Percentiles rank a stretch among this genome's conserved stretches.
Evolutionary conservation across 37 sponge, comb jelly and placozoan species (phyloP).

Genomic region (Geodia barretti): DNA sequence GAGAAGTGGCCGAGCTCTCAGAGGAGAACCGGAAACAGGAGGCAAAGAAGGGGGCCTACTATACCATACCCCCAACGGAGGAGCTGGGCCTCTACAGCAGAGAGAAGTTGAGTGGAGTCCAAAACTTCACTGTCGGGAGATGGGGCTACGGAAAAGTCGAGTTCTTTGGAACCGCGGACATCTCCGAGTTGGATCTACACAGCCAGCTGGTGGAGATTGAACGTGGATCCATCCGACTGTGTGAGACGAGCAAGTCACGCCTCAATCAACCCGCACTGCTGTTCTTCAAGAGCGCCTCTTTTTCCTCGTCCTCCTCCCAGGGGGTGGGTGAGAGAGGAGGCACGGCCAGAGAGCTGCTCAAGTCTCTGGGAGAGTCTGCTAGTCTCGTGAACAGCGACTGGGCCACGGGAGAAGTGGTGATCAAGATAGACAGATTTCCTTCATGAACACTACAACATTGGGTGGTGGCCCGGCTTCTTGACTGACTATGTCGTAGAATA

Average conservation of each 20-base stretch:
- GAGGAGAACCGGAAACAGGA: background rate
- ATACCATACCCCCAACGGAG: slow-evolving; percentile 13
- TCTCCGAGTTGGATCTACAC: slow-evolving; percentile 12
- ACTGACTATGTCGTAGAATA: background rate
- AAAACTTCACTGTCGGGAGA: slow-evolving; percentile 24
- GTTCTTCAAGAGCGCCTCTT: slow-evolving; percentile 11
- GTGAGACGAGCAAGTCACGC: background rate
- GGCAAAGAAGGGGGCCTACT: slow-evolving; percentile 29
- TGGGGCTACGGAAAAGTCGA: slow-evolving; percentile 8
- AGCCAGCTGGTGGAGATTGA: slow-evolving; percentile 26
- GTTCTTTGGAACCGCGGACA: slow-evolving; percentile 16
- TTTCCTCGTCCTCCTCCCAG: background rate
- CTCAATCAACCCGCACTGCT: slow-evolving; percentile 28
- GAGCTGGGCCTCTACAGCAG: background rate
- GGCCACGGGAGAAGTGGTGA: slow-evolving; percentile 16
- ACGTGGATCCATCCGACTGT: background rate
- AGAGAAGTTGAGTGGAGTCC: background rate
- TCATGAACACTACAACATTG: no score
- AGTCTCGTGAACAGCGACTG: slow-evolving; percentile 11
- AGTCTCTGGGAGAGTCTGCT: background rate
- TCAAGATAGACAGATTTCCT: slow-evolving; percentile 25
- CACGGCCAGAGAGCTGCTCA: slow-evolving; percentile 1
- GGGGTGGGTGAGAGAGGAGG: background rate
- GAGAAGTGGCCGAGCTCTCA: background rate
- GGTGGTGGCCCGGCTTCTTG: no score